Conservation (phyloP, 2,888 invertebrate genomes). For the Tethea ocularis region DNA sequence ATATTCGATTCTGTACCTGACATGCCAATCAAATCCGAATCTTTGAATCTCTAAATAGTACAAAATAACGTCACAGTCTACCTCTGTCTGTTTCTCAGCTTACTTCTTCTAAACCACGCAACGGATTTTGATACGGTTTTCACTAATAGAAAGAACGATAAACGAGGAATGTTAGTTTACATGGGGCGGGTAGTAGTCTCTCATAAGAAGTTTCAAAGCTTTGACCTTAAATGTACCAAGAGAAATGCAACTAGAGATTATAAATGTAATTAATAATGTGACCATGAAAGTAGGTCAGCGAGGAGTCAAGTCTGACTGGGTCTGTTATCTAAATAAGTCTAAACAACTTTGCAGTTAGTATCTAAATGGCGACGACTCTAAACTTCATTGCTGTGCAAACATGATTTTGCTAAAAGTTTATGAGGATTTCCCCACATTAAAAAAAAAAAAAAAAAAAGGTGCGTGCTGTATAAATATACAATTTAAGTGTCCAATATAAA, state of each 20-base stretch:
- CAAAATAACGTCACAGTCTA: no score
- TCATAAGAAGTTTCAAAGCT: background rate
- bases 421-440: no score
- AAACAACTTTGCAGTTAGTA: constrained; percentile 35
- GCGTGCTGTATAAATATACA: background rate
- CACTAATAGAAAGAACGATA: no score
- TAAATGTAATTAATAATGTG: constrained; percentile 16
- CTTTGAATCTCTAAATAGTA: no score
- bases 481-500: background rate
- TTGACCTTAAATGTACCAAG: constrained; percentile 14
- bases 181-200: no score
- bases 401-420: background rate
- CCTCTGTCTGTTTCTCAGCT: no score
- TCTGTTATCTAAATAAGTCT: constrained; percentile 55
- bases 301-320: constrained; percentile 36
- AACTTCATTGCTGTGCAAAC: background rate
- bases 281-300: constrained; percentile 50
- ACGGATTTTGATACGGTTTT: no score
- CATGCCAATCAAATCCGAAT: no score
- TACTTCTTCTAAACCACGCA: no score
- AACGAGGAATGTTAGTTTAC: no score
- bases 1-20: no score
- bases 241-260: constrained; percentile 29
- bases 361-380: background rate
- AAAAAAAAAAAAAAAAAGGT: no score